Percentiles rank a stretch among this genome's conserved stretches.
These are phyloP conservation scores for Dusona sp. DNA, from an alignment of 2,888 invertebrate genomes.

Conservation along the genomic window DNA sequence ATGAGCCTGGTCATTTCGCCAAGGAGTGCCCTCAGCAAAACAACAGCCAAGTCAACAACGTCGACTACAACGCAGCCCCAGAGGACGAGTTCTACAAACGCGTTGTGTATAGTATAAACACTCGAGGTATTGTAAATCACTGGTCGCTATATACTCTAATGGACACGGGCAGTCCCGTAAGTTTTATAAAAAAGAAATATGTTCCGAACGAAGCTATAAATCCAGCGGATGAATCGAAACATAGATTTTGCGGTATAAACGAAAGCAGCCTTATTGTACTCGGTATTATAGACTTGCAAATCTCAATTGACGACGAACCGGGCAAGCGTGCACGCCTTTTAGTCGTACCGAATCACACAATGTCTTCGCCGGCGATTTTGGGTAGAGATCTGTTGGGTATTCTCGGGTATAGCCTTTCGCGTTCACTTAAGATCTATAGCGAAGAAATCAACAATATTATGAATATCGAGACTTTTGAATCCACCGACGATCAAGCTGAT, in stretches of 20 bases:
- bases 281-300: conserved; percentile 36
- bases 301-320: not conserved
- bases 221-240: not conserved
- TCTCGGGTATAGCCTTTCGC: conserved; percentile 5
- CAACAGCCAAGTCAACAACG: conserved; percentile 9
- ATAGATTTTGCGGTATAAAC: conserved; percentile 51
- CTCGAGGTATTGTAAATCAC: not conserved
- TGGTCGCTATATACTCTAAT: conserved; percentile 46
- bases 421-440: not conserved
- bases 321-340: conserved; percentile 16
- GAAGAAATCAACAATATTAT: not conserved
- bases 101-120: conserved; percentile 3
- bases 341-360: conserved; percentile 64
- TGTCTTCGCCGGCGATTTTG: conserved; percentile 44
- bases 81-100: conserved; percentile 19
- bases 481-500: conserved; percentile 23
- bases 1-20: conserved; percentile 8
- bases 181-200: conserved; percentile 53
- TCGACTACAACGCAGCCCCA: conserved; percentile 1
- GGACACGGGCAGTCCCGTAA: conserved; percentile 57
- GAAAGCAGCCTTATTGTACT: conserved; percentile 39
- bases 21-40: conserved; percentile 18
- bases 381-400: conserved; percentile 29
- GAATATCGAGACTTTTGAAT: conserved; percentile 18
- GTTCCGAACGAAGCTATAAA: conserved; percentile 48